A percentile compares a stretch with the other conserved stretches of the same genome.
These are phyloP conservation scores for Protobothrops mucrosquamatus DNA, from an alignment of 2,113 vertebrate species.

Conservation along the genomic window DNA sequence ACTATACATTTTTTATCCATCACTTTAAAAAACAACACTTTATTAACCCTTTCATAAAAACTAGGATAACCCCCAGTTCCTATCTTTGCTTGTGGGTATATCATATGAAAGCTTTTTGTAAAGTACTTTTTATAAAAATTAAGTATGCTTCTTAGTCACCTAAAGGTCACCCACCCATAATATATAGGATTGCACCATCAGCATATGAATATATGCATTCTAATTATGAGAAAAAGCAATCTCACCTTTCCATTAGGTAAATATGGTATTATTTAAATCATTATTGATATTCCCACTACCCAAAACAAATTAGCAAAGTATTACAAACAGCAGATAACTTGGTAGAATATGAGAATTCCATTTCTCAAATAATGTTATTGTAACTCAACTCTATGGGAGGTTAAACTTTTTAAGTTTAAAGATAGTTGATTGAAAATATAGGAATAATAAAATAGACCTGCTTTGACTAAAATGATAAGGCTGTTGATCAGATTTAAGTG, in stretches of 20 bases:
- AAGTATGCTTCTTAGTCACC: not conserved
- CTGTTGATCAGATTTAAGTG: not conserved
- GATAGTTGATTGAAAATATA: not conserved
- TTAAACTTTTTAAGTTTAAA: not conserved
- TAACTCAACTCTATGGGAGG: not conserved
- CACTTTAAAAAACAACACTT: not conserved
- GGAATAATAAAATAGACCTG: not conserved
- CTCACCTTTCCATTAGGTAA: not conserved
- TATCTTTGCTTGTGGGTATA: not conserved
- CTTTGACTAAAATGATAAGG: not conserved
- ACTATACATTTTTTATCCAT: not conserved
- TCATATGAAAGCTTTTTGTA: not conserved
- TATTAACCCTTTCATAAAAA: not conserved
- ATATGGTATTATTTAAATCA: not conserved
- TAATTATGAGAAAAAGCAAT: not conserved
- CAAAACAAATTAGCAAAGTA: not conserved
- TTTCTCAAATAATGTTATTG: not conserved
- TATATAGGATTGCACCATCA: not conserved
- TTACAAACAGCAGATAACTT: not conserved
- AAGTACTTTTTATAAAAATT: not conserved
- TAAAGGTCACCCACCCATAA: not conserved
- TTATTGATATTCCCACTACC: not conserved
- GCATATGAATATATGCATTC: not conserved
- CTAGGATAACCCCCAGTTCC: not conserved
- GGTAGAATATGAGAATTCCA: not conserved